These are phyloP conservation scores for Drosophila setosimentum DNA, from an alignment of 2,888 invertebrate genomes.

Conservation along the genomic window DNA sequence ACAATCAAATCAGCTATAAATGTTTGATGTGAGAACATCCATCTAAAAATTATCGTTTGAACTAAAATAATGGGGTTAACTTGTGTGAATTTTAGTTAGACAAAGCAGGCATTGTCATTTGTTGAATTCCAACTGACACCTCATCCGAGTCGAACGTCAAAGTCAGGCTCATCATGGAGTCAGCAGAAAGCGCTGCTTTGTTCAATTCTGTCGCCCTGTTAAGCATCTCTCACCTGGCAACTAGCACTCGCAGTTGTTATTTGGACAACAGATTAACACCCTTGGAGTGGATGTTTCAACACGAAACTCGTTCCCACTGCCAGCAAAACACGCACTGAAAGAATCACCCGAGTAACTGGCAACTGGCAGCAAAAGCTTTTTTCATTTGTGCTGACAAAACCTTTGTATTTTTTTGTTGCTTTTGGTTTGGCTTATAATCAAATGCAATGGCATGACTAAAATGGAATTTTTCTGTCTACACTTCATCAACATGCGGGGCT, in stretches of 20 bases:
- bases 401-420: constrained; percentile 9
- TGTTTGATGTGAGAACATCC: neutral
- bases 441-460: constrained; percentile 80
- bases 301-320: constrained; percentile 54
- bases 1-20: neutral
- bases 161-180: constrained; percentile 15
- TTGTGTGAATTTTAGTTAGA: constrained; percentile 26
- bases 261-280: constrained; percentile 73
- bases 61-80: constrained; percentile 6
- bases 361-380: constrained; percentile 22
- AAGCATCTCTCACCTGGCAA: constrained; percentile 36
- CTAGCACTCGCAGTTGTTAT: constrained; percentile 40
- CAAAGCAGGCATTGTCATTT: constrained; percentile 28
- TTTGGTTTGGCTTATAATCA: constrained; percentile 67
- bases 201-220: constrained; percentile 33
- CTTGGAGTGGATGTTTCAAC: constrained; percentile 42
- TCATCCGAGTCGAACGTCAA: constrained; percentile 31
- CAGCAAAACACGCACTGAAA: constrained; percentile 12
- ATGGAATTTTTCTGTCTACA: constrained; percentile 79
- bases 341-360: neutral
- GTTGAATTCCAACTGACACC: constrained; percentile 49
- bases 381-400: constrained; percentile 21
- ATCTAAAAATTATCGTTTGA: neutral
- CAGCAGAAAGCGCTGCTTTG: constrained; percentile 43
- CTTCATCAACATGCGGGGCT: constrained; percentile 73